Conservation (phyloP, 1,140 invertebrate species). For the Drosophila ambigua region DNA sequence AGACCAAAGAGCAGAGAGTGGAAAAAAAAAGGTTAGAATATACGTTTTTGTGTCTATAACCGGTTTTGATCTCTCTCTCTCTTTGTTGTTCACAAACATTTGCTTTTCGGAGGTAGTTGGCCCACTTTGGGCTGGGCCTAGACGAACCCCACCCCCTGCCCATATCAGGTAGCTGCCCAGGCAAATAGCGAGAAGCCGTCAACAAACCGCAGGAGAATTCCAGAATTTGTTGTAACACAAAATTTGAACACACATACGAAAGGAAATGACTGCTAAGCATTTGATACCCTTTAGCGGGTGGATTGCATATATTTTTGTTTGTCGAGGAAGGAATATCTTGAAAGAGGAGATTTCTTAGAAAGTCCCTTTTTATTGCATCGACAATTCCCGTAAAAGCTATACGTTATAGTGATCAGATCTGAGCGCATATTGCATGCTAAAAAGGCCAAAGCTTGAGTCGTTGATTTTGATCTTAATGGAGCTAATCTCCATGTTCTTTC, state of each 20-base stretch:
- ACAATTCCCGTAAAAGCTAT: too few relatives aligned
- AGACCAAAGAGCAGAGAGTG: not conserved
- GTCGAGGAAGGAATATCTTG: not conserved
- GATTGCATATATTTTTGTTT: too few relatives aligned
- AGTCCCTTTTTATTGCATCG: too few relatives aligned
- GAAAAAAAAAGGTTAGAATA: conserved; percentile 35
- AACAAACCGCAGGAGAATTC: conserved; percentile 34
- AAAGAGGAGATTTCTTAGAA: too few relatives aligned
- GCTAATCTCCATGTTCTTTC: too few relatives aligned
- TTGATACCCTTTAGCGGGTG: too few relatives aligned
- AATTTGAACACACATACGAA: conserved; percentile 5
- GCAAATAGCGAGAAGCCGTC: conserved; percentile 37
- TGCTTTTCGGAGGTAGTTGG: conserved; percentile 31
- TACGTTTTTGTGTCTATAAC: conserved; percentile 34
- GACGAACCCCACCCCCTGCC: conserved; percentile 21
- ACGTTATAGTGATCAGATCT: too few relatives aligned
- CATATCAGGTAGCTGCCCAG: conserved; percentile 25
- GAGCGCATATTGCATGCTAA: too few relatives aligned
- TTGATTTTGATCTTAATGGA: too few relatives aligned
- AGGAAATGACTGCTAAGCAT: too few relatives aligned
- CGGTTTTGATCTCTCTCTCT: conserved; percentile 21
- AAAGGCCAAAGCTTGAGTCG: too few relatives aligned
- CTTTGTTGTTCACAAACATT: conserved; percentile 2
- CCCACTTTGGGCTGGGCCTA: conserved; percentile 42
- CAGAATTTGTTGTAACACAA: conserved; percentile 20